Percentiles rank a stretch among this genome's conserved stretches.
phyloP scores from a whole-genome alignment of 2,888 invertebrate species.

The Scaptomyza cyrtandrae region DNA sequence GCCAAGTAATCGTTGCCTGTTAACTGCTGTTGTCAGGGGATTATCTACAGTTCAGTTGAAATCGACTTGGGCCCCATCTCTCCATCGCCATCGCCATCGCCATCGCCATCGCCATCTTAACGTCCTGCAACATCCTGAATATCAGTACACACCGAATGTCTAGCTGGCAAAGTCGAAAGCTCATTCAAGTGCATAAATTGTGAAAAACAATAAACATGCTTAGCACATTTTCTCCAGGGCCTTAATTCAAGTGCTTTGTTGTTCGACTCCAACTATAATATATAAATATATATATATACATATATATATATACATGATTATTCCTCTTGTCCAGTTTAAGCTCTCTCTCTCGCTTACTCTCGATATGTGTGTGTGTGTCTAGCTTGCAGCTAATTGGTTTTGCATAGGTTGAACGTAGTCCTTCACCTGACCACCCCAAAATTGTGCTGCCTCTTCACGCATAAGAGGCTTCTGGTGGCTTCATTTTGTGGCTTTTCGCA shows the following conservation, averaged over 20 bases:
- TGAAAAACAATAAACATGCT: conserved; percentile 79
- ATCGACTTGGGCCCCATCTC: conserved; percentile 55
- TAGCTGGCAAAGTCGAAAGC: conserved; percentile 35
- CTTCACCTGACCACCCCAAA: conserved; percentile 30
- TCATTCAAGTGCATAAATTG: conserved; percentile 72
- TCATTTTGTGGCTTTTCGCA: conserved; percentile 49
- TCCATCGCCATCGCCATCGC: conserved; percentile 5
- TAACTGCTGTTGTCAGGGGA: conserved; percentile 81
- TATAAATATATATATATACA: neutral
- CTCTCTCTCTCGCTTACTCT: neutral
- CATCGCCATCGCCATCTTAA: neutral
- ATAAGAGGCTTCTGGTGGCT: conserved; percentile 6
- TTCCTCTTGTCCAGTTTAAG: conserved; percentile 14
- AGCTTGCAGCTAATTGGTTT: conserved; percentile 64
- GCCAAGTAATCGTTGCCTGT: conserved; percentile 81
- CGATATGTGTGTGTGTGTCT: neutral
- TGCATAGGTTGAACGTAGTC: conserved; percentile 45
- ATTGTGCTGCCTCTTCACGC: conserved; percentile 3
- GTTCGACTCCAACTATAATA: conserved; percentile 2
- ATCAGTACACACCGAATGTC: conserved; percentile 8
- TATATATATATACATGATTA: neutral
- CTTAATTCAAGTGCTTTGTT: conserved; percentile 62
- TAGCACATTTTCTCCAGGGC: conserved; percentile 27
- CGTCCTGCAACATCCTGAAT: conserved; percentile 9
- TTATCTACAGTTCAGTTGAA: conserved; percentile 78